Evolutionary conservation across 2,888 invertebrate species (phyloP), one percentile per base, ranked within the genome.

Genomic region (Ferrisia virgata): DNA sequence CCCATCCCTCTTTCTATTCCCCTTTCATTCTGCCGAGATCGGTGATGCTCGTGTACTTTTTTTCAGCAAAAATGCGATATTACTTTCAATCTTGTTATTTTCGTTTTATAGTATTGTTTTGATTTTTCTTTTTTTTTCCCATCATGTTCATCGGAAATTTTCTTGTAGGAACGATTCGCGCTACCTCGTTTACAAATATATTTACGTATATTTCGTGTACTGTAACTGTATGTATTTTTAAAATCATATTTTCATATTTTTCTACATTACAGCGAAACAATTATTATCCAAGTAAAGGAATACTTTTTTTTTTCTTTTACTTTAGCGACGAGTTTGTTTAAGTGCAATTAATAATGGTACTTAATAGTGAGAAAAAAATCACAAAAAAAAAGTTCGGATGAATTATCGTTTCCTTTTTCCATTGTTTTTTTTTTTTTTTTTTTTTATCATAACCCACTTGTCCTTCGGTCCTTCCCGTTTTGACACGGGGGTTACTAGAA

Each of bases 161-260:
- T 64, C 28, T 64, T 64, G 64, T 64, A 64, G 64, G 64, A 64
- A 64, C 28, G 28, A 64, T 64, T 64, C 15, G 64, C 64, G 64
- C 28, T 64, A 64, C 64, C 64, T 64, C 64, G 64, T 15, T 64
- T 15, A 64, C 53, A 8, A 53, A 53, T 53, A 8, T 53, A 40
- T 40, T 6, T 36, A 36, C 36, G 36, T 6, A 6, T 36, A 6
- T 6, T 6, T 36, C 8, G 36, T 36, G 36, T 53, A 53, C n/a
- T n/a, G n/a, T n/a, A n/a, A n/a, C n/a, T 53, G 2, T 18, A 53
- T 11, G 28, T 64, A 64, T 28, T 64, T 64, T 64, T 64, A 64
- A 64, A 64, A 64, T 64, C 64, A 64, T 28, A 15, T 64, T 64
- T 64, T 64, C 64, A 64, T 64, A 64, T 64, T 64, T 64, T 64